These are phyloP conservation scores for Battus philenor DNA, from an alignment of 1,140 invertebrate genomes.

Conservation along the genomic window DNA sequence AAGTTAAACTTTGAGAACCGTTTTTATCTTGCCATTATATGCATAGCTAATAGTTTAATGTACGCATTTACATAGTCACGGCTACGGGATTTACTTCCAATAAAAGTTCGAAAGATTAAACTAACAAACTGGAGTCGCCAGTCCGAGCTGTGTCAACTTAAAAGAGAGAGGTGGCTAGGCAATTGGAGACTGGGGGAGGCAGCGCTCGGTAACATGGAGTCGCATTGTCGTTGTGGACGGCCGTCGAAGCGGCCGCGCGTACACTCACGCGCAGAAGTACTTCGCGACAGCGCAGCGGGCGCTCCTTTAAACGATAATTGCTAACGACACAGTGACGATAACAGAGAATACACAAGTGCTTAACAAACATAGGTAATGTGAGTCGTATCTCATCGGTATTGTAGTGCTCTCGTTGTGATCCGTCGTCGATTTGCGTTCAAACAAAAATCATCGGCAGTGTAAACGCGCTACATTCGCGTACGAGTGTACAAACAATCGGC, in stretches of 20 bases:
- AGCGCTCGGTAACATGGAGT: constrained; percentile 45
- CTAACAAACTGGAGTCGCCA: constrained; percentile 1
- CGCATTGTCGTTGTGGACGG: constrained; percentile 63
- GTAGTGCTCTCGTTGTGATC: background rate
- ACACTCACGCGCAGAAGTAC: constrained; percentile 27
- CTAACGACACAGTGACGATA: constrained; percentile 18
- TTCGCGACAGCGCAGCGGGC: constrained; percentile 27
- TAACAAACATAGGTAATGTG: constrained; percentile 28
- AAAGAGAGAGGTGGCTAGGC: constrained; percentile 71
- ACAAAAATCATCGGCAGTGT: constrained; percentile 12
- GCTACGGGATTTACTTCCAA: background rate
- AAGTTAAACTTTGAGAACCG: background rate
- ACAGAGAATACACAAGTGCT: constrained; percentile 4
- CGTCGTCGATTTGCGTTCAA: background rate
- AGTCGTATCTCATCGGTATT: background rate
- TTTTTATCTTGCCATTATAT: background rate
- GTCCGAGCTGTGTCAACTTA: constrained; percentile 38
- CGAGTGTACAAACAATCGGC: constrained; percentile 8
- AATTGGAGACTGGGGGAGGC: constrained; percentile 45
- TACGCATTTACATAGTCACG: background rate
- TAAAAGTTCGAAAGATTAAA: background rate
- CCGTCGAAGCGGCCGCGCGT: constrained; percentile 57
- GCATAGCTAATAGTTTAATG: background rate
- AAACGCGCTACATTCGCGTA: background rate
- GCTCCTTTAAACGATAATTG: constrained; percentile 24